phyloP scores from a whole-genome alignment of 1,140 invertebrate genomes.

The Bombus terrestris region DNA sequence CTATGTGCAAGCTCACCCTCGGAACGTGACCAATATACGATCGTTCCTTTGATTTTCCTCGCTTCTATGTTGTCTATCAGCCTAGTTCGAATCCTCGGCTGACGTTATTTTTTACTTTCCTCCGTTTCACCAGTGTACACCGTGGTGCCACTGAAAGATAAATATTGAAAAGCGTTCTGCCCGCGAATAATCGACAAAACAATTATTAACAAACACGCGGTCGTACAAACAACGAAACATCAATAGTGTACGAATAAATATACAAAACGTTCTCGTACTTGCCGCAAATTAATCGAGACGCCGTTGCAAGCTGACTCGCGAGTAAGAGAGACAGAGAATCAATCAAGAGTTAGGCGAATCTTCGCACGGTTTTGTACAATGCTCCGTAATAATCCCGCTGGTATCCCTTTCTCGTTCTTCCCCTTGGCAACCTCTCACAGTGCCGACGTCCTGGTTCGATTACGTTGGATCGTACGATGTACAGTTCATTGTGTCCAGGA shows the following conservation, averaged over 20 bases:
- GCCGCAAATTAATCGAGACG: conserved; percentile 12
- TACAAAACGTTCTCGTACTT: not conserved
- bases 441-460: conserved; percentile 7
- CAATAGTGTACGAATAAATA: not conserved
- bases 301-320: not conserved
- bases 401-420: conserved; percentile 7
- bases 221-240: not conserved
- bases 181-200: not conserved
- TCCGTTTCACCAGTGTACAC: no score
- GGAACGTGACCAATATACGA: conserved; percentile 45
- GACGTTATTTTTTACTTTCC: not conserved
- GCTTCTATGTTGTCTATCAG: not conserved
- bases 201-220: conserved; percentile 5
- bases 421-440: not conserved
- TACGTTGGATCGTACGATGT: conserved; percentile 40
- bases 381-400: not conserved
- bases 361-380: not conserved
- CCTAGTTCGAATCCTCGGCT: not conserved
- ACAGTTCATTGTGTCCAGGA: conserved; percentile 56
- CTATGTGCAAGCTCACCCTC: conserved; percentile 34
- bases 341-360: not conserved
- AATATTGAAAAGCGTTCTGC: not conserved
- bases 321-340: not conserved
- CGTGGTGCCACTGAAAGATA: not conserved
- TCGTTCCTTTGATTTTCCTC: conserved; percentile 22